These are phyloP conservation scores for Malacoctenus gilli DNA, from an alignment of 2,797 vertebrate species.

Conservation along the genomic window DNA sequence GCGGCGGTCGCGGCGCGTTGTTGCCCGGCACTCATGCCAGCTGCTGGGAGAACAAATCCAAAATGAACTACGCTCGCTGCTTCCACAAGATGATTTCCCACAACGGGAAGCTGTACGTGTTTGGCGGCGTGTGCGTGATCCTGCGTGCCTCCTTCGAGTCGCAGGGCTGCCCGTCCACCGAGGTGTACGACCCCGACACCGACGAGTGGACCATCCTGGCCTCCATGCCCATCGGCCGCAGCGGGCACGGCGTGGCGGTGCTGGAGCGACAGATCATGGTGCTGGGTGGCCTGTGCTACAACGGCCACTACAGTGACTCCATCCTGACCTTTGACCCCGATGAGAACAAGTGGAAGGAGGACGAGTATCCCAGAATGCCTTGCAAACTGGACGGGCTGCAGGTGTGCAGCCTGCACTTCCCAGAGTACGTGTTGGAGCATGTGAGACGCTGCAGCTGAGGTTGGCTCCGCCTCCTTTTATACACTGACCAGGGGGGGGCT, in stretches of 20 bases:
- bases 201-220: slow-evolving; percentile 99
- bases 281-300: slow-evolving; percentile 97
- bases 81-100: slow-evolving; percentile 99
- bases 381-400: slow-evolving; percentile 99
- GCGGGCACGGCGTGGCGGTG: slow-evolving; percentile 96
- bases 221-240: slow-evolving; percentile 98
- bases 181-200: slow-evolving; percentile 94
- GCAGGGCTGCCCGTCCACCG: slow-evolving; percentile 98
- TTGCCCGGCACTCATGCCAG: slow-evolving; percentile 82
- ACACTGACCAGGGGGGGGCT: slow-evolving; percentile 52
- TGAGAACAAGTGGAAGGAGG: slow-evolving; percentile 99
- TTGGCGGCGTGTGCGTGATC: slow-evolving; percentile 97
- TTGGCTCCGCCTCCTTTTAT: slow-evolving; percentile 56
- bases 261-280: slow-evolving; percentile 99
- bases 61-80: slow-evolving; percentile 99
- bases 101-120: slow-evolving; percentile 97
- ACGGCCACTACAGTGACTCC: slow-evolving; percentile 99
- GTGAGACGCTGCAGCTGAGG: slow-evolving; percentile 95
- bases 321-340: slow-evolving; percentile 99
- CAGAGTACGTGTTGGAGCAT: slow-evolving; percentile 96
- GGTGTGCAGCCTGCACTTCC: slow-evolving; percentile 98
- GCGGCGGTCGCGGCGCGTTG: slow-evolving; percentile 88
- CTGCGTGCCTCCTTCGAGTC: slow-evolving; percentile 98
- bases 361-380: slow-evolving; percentile 98
- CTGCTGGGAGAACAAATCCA: slow-evolving; percentile 99